Evolutionary conservation across 2,113 vertebrate species (phyloP).

Genomic region (Delphinapterus leucas): DNA sequence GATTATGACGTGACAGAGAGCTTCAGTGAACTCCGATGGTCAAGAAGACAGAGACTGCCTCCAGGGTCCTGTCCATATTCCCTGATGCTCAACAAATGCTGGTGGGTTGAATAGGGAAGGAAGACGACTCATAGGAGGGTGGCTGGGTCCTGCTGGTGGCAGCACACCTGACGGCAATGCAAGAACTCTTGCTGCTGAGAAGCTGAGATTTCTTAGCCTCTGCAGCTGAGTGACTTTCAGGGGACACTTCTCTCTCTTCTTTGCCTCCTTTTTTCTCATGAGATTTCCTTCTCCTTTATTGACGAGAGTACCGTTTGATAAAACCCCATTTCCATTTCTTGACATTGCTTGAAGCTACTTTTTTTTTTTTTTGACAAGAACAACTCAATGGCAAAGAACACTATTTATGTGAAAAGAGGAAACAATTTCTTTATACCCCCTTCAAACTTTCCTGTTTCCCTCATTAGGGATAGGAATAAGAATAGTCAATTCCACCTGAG

Average conservation of each 20-base stretch:
- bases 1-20: background rate
- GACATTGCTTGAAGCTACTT: background rate
- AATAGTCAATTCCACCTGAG: background rate
- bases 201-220: background rate
- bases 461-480: background rate
- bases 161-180: background rate
- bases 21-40: background rate
- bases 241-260: background rate
- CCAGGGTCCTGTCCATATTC: background rate
- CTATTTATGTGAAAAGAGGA: background rate
- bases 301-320: background rate
- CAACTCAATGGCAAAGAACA: background rate
- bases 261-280: background rate
- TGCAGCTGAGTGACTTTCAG: background rate
- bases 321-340: background rate
- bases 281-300: background rate
- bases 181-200: background rate
- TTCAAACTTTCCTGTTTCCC: background rate
- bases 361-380: background rate
- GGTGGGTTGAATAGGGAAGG: background rate
- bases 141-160: background rate
- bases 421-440: background rate
- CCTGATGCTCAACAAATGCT: background rate
- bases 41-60: background rate
- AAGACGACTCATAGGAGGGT: accelerated